A percentile compares a stretch with the other conserved stretches of the same genome.
Evolutionary conservation across 2,888 invertebrate species (phyloP).

Genomic region (Pristionchus mayeri): DNA sequence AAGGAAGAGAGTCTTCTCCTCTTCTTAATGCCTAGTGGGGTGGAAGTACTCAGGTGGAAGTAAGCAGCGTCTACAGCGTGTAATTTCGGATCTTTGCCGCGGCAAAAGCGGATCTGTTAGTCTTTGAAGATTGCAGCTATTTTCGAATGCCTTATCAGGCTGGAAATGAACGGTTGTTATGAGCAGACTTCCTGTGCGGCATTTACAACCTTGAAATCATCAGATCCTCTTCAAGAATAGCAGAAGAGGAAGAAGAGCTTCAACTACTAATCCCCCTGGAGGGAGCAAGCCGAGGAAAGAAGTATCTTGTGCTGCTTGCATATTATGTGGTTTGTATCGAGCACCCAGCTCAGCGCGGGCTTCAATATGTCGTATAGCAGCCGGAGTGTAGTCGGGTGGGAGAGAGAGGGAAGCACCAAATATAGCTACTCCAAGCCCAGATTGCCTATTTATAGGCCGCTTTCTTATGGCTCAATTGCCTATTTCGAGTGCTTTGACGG

Average conservation of each 20-base stretch:
- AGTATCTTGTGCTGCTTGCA: no score
- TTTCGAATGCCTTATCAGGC: not conserved
- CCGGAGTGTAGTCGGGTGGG: not conserved
- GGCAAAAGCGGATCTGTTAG: not conserved
- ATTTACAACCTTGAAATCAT: no score
- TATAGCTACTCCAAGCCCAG: no score
- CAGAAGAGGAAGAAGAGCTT: no score
- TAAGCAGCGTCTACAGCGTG: not conserved
- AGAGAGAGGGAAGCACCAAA: constrained; percentile 5
- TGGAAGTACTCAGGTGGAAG: not conserved
- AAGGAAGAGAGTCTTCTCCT: not conserved
- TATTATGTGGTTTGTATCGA: not conserved
- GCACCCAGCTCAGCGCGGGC: not conserved
- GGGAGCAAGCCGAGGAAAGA: no score
- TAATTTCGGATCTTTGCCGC: not conserved
- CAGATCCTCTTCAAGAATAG: no score
- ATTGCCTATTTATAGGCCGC: no score
- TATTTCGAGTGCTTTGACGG: not conserved
- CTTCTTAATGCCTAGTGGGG: not conserved
- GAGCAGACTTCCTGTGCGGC: no score
- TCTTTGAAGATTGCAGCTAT: not conserved
- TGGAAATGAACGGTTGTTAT: not conserved
- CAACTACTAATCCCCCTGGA: no score
- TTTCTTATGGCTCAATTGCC: not conserved
- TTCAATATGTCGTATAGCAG: constrained; percentile 25